Evolutionary conservation across 2,888 invertebrate genomes (phyloP).

Genomic region (Gymnocheta viridis): DNA sequence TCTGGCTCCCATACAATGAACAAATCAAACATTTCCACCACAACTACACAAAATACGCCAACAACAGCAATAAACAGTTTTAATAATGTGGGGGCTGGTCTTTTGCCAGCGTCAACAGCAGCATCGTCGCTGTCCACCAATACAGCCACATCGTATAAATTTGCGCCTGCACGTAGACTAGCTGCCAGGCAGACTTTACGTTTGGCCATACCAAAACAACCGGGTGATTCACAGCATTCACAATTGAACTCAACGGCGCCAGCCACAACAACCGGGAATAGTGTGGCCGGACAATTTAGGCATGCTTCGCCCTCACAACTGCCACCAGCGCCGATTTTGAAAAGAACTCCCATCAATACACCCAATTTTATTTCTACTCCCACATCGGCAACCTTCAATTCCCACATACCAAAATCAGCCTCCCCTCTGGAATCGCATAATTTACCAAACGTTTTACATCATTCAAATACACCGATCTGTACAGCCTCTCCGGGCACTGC

Average conservation of each 20-base stretch:
- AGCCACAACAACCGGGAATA: constrained; percentile 35
- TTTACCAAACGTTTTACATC: constrained; percentile 74
- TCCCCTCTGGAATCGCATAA: constrained; percentile 78
- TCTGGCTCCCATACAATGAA: constrained; percentile 15
- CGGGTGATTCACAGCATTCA: constrained; percentile 74
- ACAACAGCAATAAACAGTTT: constrained; percentile 24
- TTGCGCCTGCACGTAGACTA: constrained; percentile 82
- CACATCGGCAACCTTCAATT: background rate
- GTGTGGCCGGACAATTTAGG: constrained; percentile 49
- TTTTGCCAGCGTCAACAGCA: constrained; percentile 48
- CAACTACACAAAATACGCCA: constrained; percentile 15
- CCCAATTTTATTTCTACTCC: constrained; percentile 32
- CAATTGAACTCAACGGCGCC: constrained; percentile 57
- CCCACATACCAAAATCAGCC: constrained; percentile 74
- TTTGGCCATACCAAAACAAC: constrained; percentile 81
- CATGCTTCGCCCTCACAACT: constrained; percentile 77
- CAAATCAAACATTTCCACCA: constrained; percentile 23
- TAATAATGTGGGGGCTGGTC: constrained; percentile 65
- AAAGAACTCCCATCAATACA: constrained; percentile 69
- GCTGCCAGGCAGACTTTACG: constrained; percentile 81
- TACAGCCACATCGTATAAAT: constrained; percentile 73
- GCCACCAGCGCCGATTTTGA: constrained; percentile 78
- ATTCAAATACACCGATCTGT: constrained; percentile 26
- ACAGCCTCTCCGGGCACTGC: constrained; percentile 66
- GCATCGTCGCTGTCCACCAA: background rate